Evolutionary conservation across 1,140 invertebrate species (phyloP).

Genomic region (Euura lappo): DNA sequence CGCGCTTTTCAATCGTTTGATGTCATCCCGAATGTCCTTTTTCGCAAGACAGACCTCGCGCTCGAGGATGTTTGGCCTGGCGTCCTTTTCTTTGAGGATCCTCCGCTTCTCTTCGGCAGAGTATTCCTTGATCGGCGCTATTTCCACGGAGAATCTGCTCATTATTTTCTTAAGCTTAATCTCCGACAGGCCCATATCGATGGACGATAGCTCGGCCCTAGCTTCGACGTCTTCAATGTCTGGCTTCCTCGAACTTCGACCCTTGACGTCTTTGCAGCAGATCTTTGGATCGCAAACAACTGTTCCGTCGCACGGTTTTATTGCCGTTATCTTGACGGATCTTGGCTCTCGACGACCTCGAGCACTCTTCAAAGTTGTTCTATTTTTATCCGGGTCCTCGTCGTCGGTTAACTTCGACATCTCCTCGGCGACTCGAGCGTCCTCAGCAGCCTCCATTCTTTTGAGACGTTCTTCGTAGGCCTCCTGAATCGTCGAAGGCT

Average conservation of each 20-base stretch:
- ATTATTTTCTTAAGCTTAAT: constrained; percentile 4
- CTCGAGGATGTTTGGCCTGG: constrained; percentile 14
- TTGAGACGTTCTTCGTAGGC: not conserved
- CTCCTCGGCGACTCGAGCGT: not conserved
- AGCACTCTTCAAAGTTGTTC: not conserved
- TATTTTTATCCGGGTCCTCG: constrained; percentile 18
- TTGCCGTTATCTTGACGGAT: constrained; percentile 11
- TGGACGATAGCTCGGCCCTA: not conserved
- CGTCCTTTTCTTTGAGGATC: constrained; percentile 26
- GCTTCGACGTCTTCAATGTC: not conserved
- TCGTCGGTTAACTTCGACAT: constrained; percentile 4
- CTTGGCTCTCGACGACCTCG: not conserved
- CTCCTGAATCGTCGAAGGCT: not conserved
- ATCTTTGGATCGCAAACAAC: constrained; percentile 31
- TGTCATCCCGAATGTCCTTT: not conserved
- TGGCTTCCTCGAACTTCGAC: constrained; percentile 11
- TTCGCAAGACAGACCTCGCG: not conserved
- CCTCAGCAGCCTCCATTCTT: not conserved
- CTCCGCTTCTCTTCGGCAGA: constrained; percentile 16
- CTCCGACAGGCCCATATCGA: not conserved
- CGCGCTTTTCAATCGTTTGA: not conserved
- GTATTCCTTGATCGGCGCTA: constrained; percentile 1
- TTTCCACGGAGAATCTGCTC: not conserved
- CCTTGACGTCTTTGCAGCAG: constrained; percentile 30
- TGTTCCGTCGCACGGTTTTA: constrained; percentile 18